These are phyloP conservation scores for Apteryx owenii DNA, from an alignment of 2,113 vertebrate genomes.

Conservation along the genomic window DNA sequence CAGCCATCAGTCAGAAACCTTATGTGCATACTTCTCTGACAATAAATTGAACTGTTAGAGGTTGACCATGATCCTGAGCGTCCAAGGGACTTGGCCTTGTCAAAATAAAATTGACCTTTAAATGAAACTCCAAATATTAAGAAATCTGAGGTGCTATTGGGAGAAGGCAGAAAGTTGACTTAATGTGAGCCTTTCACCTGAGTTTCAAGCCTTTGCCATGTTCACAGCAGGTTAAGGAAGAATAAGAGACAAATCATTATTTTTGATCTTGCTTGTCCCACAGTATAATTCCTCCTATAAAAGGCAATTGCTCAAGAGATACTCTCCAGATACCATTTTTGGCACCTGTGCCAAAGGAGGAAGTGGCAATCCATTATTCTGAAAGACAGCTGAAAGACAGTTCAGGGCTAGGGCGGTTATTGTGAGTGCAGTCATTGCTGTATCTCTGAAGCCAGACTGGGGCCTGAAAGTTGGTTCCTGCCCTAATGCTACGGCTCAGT, in stretches of 20 bases:
- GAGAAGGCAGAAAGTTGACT: not conserved
- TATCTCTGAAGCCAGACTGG: not conserved
- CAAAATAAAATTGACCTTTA: not conserved
- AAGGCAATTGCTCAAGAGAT: not conserved
- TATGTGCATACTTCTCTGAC: not conserved
- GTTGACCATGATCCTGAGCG: rapidly evolving
- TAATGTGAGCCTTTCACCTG: not conserved
- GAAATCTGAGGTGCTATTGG: not conserved
- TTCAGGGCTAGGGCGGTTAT: rapidly evolving
- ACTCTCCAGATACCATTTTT: not conserved
- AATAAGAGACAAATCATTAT: not conserved
- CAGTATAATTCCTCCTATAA: not conserved
- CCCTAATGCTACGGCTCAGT: not conserved
- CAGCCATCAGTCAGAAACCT: not conserved
- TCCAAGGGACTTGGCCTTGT: not conserved
- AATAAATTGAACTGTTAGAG: not conserved
- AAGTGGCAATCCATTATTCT: not conserved
- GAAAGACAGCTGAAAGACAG: not conserved
- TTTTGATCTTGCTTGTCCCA: not conserved
- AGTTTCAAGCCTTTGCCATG: not conserved
- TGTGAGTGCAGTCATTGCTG: not conserved
- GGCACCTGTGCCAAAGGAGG: not conserved
- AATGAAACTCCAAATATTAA: not conserved
- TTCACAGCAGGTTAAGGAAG: not conserved
- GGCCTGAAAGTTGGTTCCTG: not conserved